Conservation (phyloP, 2,113 vertebrate genomes). For the Trachemys scripta region DNA sequence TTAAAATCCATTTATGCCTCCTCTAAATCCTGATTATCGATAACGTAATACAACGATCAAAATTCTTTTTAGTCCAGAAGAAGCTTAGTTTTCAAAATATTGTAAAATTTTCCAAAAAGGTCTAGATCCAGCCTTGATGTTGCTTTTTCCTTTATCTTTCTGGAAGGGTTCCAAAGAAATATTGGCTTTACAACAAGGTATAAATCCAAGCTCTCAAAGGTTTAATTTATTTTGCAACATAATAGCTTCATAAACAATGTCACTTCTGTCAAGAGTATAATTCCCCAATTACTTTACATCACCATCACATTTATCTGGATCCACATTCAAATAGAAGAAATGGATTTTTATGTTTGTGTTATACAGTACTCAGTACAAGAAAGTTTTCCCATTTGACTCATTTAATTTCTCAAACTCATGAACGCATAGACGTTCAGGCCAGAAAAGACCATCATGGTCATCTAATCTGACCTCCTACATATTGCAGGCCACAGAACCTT, state of each 20-base stretch:
- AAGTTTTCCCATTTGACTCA: neutral
- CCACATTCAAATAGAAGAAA: neutral
- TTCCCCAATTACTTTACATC: neutral
- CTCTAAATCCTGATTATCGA: neutral
- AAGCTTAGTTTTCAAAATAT: neutral
- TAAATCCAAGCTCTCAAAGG: neutral
- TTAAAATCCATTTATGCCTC: neutral
- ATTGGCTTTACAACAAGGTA: neutral
- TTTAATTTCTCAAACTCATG: neutral
- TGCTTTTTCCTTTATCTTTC: neutral
- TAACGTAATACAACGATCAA: neutral
- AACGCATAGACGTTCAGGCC: neutral
- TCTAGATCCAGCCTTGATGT: neutral
- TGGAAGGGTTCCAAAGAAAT: neutral
- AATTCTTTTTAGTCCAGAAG: neutral
- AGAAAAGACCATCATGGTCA: neutral
- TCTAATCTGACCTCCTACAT: neutral
- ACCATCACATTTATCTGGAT: neutral
- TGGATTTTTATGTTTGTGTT: neutral
- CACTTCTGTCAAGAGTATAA: neutral
- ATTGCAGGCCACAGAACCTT: neutral
- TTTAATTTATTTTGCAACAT: neutral
- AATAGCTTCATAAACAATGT: neutral
- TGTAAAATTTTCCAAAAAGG: neutral
- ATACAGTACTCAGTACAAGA: neutral